Conservation (phyloP, 2,797 vertebrate genomes). For the Cirrhinus mrigala region DNA sequence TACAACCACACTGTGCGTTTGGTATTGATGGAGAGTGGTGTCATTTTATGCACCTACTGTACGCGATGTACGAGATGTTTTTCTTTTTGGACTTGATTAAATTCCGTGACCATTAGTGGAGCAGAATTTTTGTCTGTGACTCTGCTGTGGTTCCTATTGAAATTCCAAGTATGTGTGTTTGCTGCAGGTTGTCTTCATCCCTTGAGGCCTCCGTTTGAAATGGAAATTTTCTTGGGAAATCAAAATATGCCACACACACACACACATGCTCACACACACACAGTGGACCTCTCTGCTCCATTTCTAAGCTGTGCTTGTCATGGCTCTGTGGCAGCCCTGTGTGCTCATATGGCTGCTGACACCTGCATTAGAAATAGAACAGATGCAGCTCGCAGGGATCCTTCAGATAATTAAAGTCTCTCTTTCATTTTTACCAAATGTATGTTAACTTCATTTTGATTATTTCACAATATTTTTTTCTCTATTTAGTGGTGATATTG, state of each 20-base stretch:
- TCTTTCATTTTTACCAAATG: not conserved
- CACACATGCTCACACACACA: constrained; percentile 31
- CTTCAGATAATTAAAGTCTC: constrained; percentile 7
- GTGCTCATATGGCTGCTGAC: constrained; percentile 20
- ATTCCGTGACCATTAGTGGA: constrained; percentile 6
- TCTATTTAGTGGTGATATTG: not conserved
- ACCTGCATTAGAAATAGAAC: constrained; percentile 38
- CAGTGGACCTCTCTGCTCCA: constrained; percentile 33
- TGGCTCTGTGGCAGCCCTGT: constrained; percentile 36
- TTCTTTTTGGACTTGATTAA: not conserved
- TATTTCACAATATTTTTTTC: not conserved
- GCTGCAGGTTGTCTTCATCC: constrained; percentile 55
- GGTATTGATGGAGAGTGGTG: not conserved
- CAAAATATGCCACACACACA: constrained; percentile 46
- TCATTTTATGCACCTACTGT: not conserved
- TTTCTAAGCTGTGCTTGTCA: constrained; percentile 39
- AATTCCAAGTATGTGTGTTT: constrained; percentile 60
- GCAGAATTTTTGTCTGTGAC: not conserved
- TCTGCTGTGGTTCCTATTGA: constrained; percentile 46
- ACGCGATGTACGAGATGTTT: not conserved
- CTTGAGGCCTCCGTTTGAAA: constrained; percentile 60
- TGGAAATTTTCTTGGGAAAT: constrained; percentile 60
- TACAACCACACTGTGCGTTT: not conserved
- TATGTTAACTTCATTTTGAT: constrained; percentile 1
- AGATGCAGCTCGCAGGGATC: not conserved